Conservation (phyloP, 2,113 vertebrate genomes). For the Pteropus alecto region DNA sequence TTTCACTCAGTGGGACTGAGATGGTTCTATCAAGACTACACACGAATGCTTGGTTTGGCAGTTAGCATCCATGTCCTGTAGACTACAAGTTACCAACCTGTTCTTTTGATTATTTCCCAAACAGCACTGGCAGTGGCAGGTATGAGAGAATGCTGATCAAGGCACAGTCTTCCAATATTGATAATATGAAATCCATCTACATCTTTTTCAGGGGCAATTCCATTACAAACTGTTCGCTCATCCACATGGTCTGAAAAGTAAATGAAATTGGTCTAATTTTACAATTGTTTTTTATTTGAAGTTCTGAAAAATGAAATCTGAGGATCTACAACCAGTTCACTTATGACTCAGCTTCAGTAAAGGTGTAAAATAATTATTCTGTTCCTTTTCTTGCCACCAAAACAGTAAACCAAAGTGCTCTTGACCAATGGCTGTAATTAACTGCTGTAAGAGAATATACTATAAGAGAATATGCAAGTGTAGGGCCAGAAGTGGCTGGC, state of each 20-base stretch:
- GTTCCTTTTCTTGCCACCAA: not conserved
- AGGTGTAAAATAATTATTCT: not conserved
- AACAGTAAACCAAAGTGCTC: not conserved
- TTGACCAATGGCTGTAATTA: not conserved
- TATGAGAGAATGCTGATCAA: constrained; percentile 91
- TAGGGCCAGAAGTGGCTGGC: not conserved
- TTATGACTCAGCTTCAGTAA: not conserved
- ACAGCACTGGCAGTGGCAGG: constrained; percentile 93
- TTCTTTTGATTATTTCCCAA: constrained; percentile 93
- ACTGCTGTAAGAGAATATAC: not conserved
- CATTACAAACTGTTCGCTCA: constrained; percentile 90
- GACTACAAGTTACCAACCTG: constrained; percentile 81
- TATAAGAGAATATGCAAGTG: not conserved
- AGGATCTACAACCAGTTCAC: not conserved
- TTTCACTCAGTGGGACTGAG: not conserved
- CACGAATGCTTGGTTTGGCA: not conserved
- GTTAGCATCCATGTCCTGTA: rapidly evolving
- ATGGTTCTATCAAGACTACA: not conserved
- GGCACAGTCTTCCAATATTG: constrained; percentile 92
- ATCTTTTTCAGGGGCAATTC: constrained; percentile 92
- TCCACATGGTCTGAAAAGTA: constrained; percentile 88
- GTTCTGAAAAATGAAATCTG: not conserved
- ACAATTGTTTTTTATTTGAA: not conserved
- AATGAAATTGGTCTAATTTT: not conserved
- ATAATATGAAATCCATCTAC: constrained; percentile 95